These are phyloP conservation scores for Callyntrura sp. DNA, from an alignment of 2,888 invertebrate genomes.

Conservation along the genomic window DNA sequence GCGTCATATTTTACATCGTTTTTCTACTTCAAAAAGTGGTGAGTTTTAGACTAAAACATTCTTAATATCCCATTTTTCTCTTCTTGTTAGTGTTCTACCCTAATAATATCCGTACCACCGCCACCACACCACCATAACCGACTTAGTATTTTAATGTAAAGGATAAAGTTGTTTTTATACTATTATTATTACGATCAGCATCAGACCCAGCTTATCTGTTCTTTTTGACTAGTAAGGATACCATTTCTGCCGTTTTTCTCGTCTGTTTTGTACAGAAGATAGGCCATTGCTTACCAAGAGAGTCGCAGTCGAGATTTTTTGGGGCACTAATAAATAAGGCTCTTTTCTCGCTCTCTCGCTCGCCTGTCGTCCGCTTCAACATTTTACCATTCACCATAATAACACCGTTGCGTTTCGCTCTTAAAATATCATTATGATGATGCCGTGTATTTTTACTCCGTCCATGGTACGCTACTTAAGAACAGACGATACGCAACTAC, in stretches of 20 bases:
- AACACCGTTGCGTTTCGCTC: not conserved
- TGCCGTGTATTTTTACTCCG: slow-evolving; percentile 16
- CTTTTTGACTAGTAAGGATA: too few species aligned
- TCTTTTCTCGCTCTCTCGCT: too few species aligned
- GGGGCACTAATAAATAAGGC: slow-evolving; percentile 40
- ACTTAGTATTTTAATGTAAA: too few species aligned
- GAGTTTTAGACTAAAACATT: not conserved
- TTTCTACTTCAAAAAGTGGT: not conserved
- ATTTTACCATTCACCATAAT: not conserved
- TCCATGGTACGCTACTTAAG: not conserved
- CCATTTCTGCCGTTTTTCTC: not conserved
- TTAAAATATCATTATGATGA: not conserved
- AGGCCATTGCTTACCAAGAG: not conserved
- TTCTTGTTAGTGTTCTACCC: slow-evolving; percentile 17
- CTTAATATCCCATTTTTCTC: not conserved
- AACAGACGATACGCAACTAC: not conserved
- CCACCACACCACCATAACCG: not conserved
- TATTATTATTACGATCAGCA: not conserved
- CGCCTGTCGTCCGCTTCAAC: slow-evolving; percentile 22
- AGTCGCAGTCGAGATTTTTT: not conserved
- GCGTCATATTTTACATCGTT: not conserved
- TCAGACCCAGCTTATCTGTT: slow-evolving; percentile 13
- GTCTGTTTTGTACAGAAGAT: not conserved
- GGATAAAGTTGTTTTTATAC: too few species aligned
- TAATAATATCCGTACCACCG: slow-evolving; percentile 19